These are phyloP conservation scores for Gambusia affinis DNA, from an alignment of 2,113 vertebrate genomes.

Conservation along the genomic window DNA sequence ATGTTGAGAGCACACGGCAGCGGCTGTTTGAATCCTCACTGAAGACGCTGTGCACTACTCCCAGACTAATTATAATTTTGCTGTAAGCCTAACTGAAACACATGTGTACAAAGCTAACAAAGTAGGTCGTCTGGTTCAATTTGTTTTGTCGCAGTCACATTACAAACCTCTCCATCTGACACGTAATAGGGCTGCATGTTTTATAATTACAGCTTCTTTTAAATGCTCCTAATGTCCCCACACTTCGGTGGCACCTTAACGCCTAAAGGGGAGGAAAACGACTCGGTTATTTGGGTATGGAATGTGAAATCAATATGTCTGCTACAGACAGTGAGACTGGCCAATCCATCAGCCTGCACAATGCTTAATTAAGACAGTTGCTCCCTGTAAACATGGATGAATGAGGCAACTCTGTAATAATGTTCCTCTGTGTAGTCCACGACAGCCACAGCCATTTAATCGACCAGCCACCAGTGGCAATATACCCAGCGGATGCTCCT, in stretches of 20 bases:
- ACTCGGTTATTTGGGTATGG: constrained; percentile 47
- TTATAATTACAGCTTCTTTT: constrained; percentile 14
- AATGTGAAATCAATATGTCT: constrained; percentile 74
- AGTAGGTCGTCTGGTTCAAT: constrained; percentile 66
- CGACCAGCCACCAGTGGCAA: constrained; percentile 45
- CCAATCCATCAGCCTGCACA: constrained; percentile 60
- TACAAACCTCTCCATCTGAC: constrained; percentile 27
- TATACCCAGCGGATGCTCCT: constrained; percentile 39
- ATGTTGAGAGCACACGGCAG: constrained; percentile 84
- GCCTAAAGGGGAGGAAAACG: constrained; percentile 38
- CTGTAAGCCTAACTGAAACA: constrained; percentile 77
- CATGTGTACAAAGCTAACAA: constrained; percentile 74
- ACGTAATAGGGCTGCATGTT: constrained; percentile 1
- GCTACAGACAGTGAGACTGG: constrained; percentile 37
- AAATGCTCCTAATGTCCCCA: constrained; percentile 8
- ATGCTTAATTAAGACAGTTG: constrained; percentile 70
- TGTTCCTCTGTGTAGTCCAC: constrained; percentile 35
- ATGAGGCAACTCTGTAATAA: constrained; percentile 48
- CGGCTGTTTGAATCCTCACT: constrained; percentile 78
- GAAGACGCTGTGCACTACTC: constrained; percentile 67
- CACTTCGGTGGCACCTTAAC: constrained; percentile 33
- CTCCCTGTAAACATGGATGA: constrained; percentile 54
- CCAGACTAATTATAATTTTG: constrained; percentile 82
- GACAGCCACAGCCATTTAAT: constrained; percentile 57
- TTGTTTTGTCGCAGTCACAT: constrained; percentile 63